Conservation (phyloP, 2,797 vertebrate species). For the Heteromormyrus szaboi region DNA sequence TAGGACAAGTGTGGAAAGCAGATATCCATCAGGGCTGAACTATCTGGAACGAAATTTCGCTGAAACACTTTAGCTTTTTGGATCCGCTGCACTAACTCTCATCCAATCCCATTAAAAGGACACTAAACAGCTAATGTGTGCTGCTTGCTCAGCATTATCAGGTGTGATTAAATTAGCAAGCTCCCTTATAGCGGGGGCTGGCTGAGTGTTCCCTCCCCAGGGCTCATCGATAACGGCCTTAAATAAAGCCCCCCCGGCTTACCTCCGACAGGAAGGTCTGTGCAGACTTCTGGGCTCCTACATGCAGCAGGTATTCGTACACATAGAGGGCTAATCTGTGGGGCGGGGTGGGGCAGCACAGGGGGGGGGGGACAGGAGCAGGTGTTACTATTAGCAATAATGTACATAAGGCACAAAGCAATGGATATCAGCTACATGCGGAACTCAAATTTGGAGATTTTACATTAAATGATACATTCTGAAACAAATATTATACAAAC, state of each 20-base stretch:
- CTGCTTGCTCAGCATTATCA: constrained; percentile 32
- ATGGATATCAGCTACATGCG: background rate
- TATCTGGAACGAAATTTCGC: constrained; percentile 13
- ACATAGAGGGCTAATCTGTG: constrained; percentile 80
- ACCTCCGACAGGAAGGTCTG: constrained; percentile 87
- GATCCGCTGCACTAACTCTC: constrained; percentile 18
- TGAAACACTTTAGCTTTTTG: constrained; percentile 21
- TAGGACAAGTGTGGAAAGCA: background rate
- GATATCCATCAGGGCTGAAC: background rate
- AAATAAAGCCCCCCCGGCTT: constrained; percentile 34
- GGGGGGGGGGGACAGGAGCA: background rate
- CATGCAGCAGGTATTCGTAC: constrained; percentile 83
- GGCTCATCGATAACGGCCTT: background rate
- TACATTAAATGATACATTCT: background rate
- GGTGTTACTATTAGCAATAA: background rate
- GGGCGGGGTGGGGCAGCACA: background rate
- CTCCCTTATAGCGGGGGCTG: background rate
- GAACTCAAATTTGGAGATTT: background rate
- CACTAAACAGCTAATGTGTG: constrained; percentile 30
- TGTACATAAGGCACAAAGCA: background rate
- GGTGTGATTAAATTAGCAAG: constrained; percentile 33
- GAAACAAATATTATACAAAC: background rate
- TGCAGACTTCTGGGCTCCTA: constrained; percentile 84
- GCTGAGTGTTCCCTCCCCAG: constrained; percentile 9
- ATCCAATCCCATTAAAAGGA: constrained; percentile 33